These are phyloP conservation scores for Dufourea novaeangliae DNA, from an alignment of 1,140 invertebrate species.

Conservation along the genomic window DNA sequence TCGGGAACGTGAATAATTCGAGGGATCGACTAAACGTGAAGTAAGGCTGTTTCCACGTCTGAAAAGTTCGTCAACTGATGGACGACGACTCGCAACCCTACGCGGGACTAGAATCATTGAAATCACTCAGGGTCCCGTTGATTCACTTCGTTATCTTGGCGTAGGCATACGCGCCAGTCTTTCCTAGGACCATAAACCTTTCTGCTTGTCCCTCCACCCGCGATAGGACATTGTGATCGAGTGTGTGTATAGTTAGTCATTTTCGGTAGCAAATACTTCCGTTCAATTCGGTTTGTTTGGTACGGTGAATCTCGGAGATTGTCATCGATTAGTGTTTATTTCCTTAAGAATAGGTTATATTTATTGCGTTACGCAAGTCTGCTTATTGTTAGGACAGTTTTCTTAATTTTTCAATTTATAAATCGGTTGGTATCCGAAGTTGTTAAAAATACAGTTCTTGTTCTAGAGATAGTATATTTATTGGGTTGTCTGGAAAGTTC, in stretches of 20 bases:
- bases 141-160: neutral
- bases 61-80: neutral
- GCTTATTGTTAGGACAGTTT: too few relatives aligned
- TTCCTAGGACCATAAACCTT: neutral
- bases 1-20: neutral
- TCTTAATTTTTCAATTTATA: too few relatives aligned
- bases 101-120: neutral
- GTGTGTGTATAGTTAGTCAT: neutral
- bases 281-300: too few relatives aligned
- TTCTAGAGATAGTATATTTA: too few relatives aligned
- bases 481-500: too few relatives aligned
- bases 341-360: neutral
- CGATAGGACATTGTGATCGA: neutral
- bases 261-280: neutral
- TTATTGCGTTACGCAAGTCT: too few relatives aligned
- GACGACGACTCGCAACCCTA: neutral
- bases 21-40: neutral
- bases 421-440: too few relatives aligned
- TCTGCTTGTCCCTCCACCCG: too few relatives aligned
- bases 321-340: neutral
- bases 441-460: too few relatives aligned
- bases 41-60: too few relatives aligned
- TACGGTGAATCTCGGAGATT: neutral
- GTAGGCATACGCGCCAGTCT: neutral
- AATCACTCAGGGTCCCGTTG: neutral